Conservation (phyloP, 2,888 invertebrate species). For the Helicoverpa assulta region DNA sequence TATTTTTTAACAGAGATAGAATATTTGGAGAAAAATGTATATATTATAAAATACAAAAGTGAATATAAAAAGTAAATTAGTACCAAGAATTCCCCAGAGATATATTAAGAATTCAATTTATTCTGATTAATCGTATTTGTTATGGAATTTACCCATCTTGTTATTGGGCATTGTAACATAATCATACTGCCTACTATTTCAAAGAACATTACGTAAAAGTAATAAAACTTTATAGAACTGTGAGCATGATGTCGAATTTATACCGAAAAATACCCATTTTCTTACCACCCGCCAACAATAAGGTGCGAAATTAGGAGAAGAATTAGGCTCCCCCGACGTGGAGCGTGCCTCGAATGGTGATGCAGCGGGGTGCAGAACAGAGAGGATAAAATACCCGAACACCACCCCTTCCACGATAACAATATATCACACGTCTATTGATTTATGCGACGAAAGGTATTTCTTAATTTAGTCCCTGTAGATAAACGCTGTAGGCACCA, state of each 20-base stretch:
- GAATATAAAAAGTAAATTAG: neutral
- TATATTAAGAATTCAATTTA: constrained; percentile 19
- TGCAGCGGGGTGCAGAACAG: constrained; percentile 71
- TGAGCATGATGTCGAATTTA: constrained; percentile 73
- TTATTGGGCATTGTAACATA: constrained; percentile 46
- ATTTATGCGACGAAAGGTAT: constrained; percentile 76
- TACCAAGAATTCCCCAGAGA: neutral
- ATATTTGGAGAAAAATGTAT: no score
- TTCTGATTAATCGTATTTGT: constrained; percentile 20
- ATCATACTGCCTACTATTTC: constrained; percentile 43
- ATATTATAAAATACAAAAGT: no score
- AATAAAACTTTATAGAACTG: constrained; percentile 68
- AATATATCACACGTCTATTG: constrained; percentile 73
- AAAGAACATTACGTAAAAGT: constrained; percentile 50
- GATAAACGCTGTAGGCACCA: constrained; percentile 63
- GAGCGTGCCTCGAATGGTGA: constrained; percentile 83
- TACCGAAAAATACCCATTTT: constrained; percentile 83
- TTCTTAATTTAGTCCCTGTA: constrained; percentile 74
- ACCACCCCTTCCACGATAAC: constrained; percentile 69
- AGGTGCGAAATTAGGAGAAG: constrained; percentile 89
- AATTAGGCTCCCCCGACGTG: constrained; percentile 85
- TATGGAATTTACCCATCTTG: constrained; percentile 16
- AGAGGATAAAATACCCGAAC: constrained; percentile 60
- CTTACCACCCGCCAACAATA: constrained; percentile 84
- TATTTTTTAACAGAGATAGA: neutral